phyloP scores from a whole-genome alignment of 2,113 vertebrate genomes.

The Cebidichthys violaceus region DNA sequence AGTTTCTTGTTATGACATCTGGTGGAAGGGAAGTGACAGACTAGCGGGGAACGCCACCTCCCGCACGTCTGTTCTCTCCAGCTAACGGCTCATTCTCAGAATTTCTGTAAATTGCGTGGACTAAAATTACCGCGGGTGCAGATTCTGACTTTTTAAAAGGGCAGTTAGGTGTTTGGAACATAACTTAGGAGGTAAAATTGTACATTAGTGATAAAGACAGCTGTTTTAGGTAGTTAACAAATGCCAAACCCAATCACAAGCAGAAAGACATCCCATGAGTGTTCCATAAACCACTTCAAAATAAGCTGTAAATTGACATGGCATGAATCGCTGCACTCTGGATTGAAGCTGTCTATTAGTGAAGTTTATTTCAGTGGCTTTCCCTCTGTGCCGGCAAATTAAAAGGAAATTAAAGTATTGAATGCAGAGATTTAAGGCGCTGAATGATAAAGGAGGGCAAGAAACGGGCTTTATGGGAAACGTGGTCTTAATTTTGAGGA shows the following conservation, averaged over 20 bases:
- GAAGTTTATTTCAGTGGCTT: not conserved
- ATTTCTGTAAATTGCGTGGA: constrained; percentile 14
- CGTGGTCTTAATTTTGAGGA: constrained; percentile 6
- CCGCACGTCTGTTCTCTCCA: not conserved
- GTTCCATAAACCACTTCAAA: constrained; percentile 7
- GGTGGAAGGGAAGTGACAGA: constrained; percentile 5
- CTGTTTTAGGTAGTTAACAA: constrained; percentile 5
- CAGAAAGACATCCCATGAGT: not conserved
- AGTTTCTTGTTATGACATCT: not conserved
- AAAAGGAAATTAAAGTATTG: not conserved
- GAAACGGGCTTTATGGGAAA: constrained; percentile 18
- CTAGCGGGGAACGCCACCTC: not conserved
- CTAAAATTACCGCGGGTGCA: not conserved
- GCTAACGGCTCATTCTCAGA: not conserved
- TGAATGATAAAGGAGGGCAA: not conserved
- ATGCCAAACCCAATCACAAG: constrained; percentile 18
- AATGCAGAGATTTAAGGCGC: not conserved
- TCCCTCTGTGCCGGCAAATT: not conserved
- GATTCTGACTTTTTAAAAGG: constrained; percentile 21
- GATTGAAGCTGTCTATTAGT: not conserved
- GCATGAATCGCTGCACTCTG: not conserved
- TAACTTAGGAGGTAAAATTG: not conserved
- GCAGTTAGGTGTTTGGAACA: constrained; percentile 11
- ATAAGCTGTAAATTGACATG: not conserved
- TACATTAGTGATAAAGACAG: constrained; percentile 1